A percentile compares a stretch with the other conserved stretches of the same genome.
phyloP scores from a whole-genome alignment of 1,140 invertebrate species.

The Micrasema longulum region DNA sequence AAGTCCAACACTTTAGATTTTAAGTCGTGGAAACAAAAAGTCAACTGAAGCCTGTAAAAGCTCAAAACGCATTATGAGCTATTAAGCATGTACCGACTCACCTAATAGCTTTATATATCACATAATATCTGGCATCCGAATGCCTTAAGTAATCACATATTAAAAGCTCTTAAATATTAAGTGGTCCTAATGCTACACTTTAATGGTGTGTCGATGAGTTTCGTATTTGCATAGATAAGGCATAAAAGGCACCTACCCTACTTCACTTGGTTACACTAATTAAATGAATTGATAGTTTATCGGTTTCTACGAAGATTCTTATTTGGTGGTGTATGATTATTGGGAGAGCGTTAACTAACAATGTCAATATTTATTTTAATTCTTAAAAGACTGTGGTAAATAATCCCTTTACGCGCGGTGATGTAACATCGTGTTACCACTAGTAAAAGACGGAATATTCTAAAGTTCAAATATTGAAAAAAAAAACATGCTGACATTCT shows the following conservation, averaged over 20 bases:
- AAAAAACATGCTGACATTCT: too few relatives aligned
- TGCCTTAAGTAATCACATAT: slow-evolving; percentile 37
- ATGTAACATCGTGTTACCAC: too few relatives aligned
- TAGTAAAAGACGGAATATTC: too few relatives aligned
- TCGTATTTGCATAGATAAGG: slow-evolving; percentile 54
- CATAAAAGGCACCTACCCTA: slow-evolving; percentile 34
- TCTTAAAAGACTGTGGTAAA: too few relatives aligned
- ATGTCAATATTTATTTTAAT: too few relatives aligned
- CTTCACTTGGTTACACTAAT: neutral
- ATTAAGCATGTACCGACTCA: too few relatives aligned
- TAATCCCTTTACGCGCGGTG: too few relatives aligned
- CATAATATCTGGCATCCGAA: slow-evolving; percentile 35
- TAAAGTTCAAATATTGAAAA: too few relatives aligned
- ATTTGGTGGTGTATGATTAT: too few relatives aligned
- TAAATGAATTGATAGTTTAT: slow-evolving; percentile 35
- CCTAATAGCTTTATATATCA: slow-evolving; percentile 31
- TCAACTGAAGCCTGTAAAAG: slow-evolving; percentile 18
- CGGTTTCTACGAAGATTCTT: slow-evolving; percentile 6
- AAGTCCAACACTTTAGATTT: slow-evolving; percentile 4
- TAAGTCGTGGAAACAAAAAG: slow-evolving; percentile 27
- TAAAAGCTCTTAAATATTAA: slow-evolving; percentile 50
- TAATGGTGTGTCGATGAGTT: slow-evolving; percentile 51
- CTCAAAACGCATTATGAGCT: slow-evolving; percentile 28
- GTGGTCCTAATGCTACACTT: slow-evolving; percentile 52
- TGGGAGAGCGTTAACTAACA: too few relatives aligned